Conservation (phyloP, 1,140 invertebrate species). For the Drosophila saltans region DNA sequence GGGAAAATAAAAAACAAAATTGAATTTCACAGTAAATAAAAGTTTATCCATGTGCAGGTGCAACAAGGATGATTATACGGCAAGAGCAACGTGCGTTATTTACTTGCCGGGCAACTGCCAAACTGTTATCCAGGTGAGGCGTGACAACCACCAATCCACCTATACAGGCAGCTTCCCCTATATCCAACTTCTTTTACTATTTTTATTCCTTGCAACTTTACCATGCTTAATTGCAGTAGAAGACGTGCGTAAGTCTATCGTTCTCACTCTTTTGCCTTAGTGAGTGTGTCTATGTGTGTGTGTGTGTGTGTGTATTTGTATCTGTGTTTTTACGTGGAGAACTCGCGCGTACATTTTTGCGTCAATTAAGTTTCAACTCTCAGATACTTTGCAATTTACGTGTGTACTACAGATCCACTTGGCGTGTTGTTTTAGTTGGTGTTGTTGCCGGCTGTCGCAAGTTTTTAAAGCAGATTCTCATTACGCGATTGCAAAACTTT, state of each 20-base stretch:
- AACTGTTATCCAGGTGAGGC: constrained; percentile 17
- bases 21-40: constrained; percentile 69
- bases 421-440: constrained; percentile 21
- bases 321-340: constrained; percentile 27
- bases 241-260: constrained; percentile 63
- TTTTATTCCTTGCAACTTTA: not conserved
- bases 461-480: constrained; percentile 82
- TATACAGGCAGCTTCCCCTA: not conserved
- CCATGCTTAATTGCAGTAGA: constrained; percentile 68
- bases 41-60: constrained; percentile 49
- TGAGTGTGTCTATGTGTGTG: constrained; percentile 39
- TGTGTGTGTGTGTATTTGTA: constrained; percentile 40
- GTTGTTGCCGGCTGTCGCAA: constrained; percentile 69
- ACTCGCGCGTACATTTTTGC: constrained; percentile 66
- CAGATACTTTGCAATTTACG: constrained; percentile 69
- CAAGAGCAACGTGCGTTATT: constrained; percentile 45
- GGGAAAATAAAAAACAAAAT: constrained; percentile 47
- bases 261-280: constrained; percentile 8
- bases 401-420: constrained; percentile 35
- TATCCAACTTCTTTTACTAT: not conserved
- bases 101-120: constrained; percentile 19
- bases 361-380: constrained; percentile 78
- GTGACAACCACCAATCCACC: constrained; percentile 23
- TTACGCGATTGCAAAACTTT: constrained; percentile 82
- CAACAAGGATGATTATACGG: constrained; percentile 20